These are phyloP conservation scores for Julus scandinavius DNA, from an alignment of 2,888 invertebrate genomes.

Conservation along the genomic window DNA sequence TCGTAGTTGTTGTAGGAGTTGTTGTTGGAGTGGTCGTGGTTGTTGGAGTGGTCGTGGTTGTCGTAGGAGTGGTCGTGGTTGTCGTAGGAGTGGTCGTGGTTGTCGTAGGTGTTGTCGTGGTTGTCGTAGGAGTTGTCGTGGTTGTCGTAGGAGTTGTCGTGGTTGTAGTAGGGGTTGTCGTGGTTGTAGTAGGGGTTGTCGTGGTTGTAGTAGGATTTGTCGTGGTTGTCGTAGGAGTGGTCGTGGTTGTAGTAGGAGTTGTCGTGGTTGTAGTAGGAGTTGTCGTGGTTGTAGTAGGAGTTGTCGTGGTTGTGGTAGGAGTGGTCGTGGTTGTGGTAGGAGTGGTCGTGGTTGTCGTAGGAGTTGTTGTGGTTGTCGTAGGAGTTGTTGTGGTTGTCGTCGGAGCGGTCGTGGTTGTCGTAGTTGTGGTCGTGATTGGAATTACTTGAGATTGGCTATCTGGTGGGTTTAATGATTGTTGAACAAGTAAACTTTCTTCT, in stretches of 20 bases:
- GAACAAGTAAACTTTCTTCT: background rate
- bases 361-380: background rate
- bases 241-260: background rate
- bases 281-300: background rate
- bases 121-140: background rate
- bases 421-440: background rate
- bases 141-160: slow-evolving; percentile 24
- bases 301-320: background rate
- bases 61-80: slow-evolving; percentile 6
- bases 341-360: background rate
- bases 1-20: background rate
- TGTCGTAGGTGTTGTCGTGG: slow-evolving; percentile 12
- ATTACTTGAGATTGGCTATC: background rate
- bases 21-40: background rate
- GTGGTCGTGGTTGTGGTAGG: background rate
- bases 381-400: background rate
- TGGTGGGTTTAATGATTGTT: background rate
- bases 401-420: background rate
- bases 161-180: slow-evolving; percentile 10
- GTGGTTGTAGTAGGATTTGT: background rate
- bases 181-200: background rate
- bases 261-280: background rate
- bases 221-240: slow-evolving; percentile 17
- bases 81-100: slow-evolving; percentile 31
- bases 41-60: background rate